Percentiles rank a stretch among this genome's conserved stretches.
Evolutionary conservation across 2,888 invertebrate species (phyloP).

Genomic region (Quadroppia sp.): DNA sequence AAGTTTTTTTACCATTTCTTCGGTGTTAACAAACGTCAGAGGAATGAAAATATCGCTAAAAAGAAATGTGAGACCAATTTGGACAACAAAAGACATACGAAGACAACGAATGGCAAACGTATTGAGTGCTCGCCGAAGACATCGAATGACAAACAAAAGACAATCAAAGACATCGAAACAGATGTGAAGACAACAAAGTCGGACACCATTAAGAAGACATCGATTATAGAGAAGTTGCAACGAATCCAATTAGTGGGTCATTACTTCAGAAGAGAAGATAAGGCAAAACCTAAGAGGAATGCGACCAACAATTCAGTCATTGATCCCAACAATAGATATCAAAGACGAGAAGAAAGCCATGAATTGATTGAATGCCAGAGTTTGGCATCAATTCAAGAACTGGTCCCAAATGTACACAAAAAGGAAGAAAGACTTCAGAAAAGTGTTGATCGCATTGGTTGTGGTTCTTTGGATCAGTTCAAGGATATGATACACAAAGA

Average conservation of each 20-base stretch:
- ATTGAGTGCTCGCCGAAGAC: too few species aligned
- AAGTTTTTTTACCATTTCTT: too few species aligned
- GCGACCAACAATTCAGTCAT: not conserved
- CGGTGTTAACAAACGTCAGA: too few species aligned
- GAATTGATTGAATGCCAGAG: not conserved
- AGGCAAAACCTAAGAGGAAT: not conserved
- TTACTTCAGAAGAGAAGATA: not conserved
- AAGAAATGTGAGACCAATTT: too few species aligned
- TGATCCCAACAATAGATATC: not conserved
- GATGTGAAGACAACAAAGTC: too few species aligned
- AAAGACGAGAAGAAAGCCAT: not conserved
- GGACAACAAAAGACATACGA: too few species aligned
- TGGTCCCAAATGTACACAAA: not conserved
- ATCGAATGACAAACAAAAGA: too few species aligned
- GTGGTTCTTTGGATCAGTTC: not conserved
- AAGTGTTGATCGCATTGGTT: not conserved
- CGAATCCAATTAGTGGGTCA: not conserved
- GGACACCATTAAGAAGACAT: too few species aligned
- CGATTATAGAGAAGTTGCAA: not conserved
- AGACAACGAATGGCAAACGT: too few species aligned
- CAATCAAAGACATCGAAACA: too few species aligned
- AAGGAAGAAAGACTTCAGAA: not conserved
- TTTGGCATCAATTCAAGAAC: conserved; percentile 3
- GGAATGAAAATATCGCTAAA: too few species aligned
- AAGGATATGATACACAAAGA: not conserved